Evolutionary conservation across 1,140 invertebrate genomes (phyloP).

Genomic region (Nasonia vitripennis): DNA sequence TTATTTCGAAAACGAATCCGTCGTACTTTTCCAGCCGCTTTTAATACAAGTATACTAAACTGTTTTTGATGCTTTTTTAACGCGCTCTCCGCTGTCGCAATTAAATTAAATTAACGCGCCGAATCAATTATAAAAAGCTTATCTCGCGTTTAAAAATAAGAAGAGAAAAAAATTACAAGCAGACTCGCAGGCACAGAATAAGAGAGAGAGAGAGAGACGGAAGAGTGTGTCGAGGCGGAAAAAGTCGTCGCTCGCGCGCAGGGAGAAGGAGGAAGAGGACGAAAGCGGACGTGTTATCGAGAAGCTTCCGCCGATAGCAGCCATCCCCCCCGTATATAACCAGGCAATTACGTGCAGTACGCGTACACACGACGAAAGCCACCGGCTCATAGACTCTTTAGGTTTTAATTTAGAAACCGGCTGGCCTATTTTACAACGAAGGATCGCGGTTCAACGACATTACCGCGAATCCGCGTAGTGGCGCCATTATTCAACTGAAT

Average conservation of each 20-base stretch:
- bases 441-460: neutral
- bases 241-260: neutral
- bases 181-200: neutral
- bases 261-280: slow-evolving; percentile 45
- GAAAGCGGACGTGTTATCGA: slow-evolving; percentile 50
- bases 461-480: neutral
- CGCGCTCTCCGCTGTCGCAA: neutral
- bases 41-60: too few relatives aligned
- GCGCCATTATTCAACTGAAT: slow-evolving; percentile 2
- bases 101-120: too few relatives aligned
- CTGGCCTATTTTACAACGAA: neutral
- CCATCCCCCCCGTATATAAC: neutral
- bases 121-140: too few relatives aligned
- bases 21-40: neutral
- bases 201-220: neutral
- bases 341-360: slow-evolving; percentile 15
- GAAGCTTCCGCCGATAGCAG: slow-evolving; percentile 4
- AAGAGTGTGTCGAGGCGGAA: neutral
- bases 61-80: slow-evolving; percentile 35
- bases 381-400: too few relatives aligned
- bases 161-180: neutral
- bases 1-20: neutral
- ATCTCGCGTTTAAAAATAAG: neutral
- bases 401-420: neutral
- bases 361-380: too few relatives aligned